Evolutionary conservation across 2,113 vertebrate genomes (phyloP).

Genomic region (Paramormyrops kingsleyae): DNA sequence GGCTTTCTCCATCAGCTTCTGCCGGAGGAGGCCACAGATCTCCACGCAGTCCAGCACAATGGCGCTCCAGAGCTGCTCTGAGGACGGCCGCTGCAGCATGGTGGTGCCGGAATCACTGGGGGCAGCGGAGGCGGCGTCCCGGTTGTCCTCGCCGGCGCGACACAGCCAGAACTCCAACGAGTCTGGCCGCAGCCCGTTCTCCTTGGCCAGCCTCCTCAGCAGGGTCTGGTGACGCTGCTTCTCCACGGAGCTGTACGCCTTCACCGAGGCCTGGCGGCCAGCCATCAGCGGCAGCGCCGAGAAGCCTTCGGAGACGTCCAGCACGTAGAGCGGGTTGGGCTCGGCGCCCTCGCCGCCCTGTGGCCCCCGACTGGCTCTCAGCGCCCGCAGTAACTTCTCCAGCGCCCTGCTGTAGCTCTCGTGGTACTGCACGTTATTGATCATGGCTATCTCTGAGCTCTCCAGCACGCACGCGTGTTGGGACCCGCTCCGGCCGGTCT

Average conservation of each 20-base stretch:
- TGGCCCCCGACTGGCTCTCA: conserved; percentile 48
- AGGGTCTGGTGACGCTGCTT: conserved; percentile 79
- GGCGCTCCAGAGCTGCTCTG: conserved; percentile 87
- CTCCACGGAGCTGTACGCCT: conserved; percentile 86
- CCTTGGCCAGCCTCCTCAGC: conserved; percentile 67
- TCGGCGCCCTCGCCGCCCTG: conserved; percentile 30
- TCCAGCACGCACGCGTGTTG: conserved; percentile 70
- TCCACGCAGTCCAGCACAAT: conserved; percentile 93
- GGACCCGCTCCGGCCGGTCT: conserved; percentile 57
- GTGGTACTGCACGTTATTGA: conserved; percentile 79
- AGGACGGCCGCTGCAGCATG: conserved; percentile 77
- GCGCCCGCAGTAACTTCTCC: conserved; percentile 63
- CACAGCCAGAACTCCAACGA: conserved; percentile 86
- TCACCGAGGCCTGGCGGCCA: conserved; percentile 72
- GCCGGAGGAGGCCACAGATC: conserved; percentile 85
- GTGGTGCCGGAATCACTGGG: background rate
- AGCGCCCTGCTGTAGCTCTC: conserved; percentile 73
- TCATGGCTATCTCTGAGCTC: conserved; percentile 79
- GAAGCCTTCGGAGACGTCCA: conserved; percentile 95
- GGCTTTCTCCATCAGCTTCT: conserved; percentile 95
- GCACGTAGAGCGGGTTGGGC: conserved; percentile 67
- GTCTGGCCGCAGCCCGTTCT: conserved; percentile 68
- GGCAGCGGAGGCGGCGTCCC: conserved; percentile 54
- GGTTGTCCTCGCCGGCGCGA: conserved; percentile 63
- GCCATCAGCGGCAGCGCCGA: conserved; percentile 85